Conservation (phyloP, 2,888 invertebrate genomes). For the Drymonia ruficornis region DNA sequence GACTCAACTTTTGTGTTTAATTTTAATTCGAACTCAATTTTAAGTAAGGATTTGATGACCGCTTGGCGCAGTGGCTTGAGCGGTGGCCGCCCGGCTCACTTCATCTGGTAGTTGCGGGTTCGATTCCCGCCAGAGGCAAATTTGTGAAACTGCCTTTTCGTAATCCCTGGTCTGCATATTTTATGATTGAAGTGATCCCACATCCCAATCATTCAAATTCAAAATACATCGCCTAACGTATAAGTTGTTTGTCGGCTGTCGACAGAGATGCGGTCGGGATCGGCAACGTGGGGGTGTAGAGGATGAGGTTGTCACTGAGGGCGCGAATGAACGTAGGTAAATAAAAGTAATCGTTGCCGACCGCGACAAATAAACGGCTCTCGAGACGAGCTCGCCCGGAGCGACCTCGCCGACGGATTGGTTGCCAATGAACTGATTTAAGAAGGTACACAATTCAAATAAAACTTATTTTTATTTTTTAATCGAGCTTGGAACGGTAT, state of each 20-base stretch:
- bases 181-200: too few species aligned
- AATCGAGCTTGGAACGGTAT: neutral
- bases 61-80: too few species aligned
- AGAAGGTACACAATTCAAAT: neutral
- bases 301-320: constrained; percentile 38
- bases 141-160: too few species aligned
- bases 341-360: constrained; percentile 53
- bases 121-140: too few species aligned
- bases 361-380: constrained; percentile 46
- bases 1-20: too few species aligned
- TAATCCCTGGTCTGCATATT: too few species aligned
- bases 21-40: too few species aligned
- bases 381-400: constrained; percentile 15
- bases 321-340: constrained; percentile 47
- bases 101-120: too few species aligned
- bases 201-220: too few species aligned
- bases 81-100: too few species aligned
- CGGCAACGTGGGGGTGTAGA: constrained; percentile 17
- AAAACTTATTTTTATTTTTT: neutral
- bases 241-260: neutral
- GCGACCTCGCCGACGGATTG: constrained; percentile 9
- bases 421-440: neutral
- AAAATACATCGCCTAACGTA: neutral
- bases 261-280: constrained; percentile 16
- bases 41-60: too few species aligned